Evolutionary conservation across 2,888 invertebrate genomes (phyloP).

Genomic region (Willowsia nigromaculata): DNA sequence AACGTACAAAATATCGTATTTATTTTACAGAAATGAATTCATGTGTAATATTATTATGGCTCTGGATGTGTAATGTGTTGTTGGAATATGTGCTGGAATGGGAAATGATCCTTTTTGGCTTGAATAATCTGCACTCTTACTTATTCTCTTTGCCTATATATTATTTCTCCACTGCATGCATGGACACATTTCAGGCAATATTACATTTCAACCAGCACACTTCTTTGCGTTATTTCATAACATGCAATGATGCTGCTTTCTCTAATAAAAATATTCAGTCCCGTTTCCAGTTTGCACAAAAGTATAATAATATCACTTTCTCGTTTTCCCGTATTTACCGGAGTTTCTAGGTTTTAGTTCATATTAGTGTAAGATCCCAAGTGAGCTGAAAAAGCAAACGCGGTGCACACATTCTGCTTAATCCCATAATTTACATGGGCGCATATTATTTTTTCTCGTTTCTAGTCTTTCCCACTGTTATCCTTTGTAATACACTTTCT

Average conservation of each 20-base stretch:
- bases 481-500: constrained; percentile 13
- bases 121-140: constrained; percentile 62
- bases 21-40: constrained; percentile 65
- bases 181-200: not conserved
- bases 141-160: not conserved
- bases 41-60: constrained; percentile 60
- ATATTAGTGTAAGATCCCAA: constrained; percentile 50
- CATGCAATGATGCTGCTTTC: not conserved
- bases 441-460: constrained; percentile 39
- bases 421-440: constrained; percentile 67
- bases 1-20: constrained; percentile 53
- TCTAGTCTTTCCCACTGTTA: not conserved
- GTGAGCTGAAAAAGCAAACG: constrained; percentile 49
- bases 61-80: constrained; percentile 41
- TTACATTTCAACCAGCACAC: constrained; percentile 6
- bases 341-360: not conserved
- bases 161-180: not conserved
- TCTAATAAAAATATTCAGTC: not conserved
- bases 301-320: constrained; percentile 4
- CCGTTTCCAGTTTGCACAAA: not conserved
- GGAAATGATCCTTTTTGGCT: constrained; percentile 68
- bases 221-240: not conserved
- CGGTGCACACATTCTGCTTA: constrained; percentile 28
- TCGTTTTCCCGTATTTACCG: not conserved
- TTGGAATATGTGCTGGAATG: constrained; percentile 53